A percentile compares a stretch with the other conserved stretches of the same genome.
phyloP scores from a whole-genome alignment of 2,797 vertebrate species.

The Scyliorhinus canicula region DNA sequence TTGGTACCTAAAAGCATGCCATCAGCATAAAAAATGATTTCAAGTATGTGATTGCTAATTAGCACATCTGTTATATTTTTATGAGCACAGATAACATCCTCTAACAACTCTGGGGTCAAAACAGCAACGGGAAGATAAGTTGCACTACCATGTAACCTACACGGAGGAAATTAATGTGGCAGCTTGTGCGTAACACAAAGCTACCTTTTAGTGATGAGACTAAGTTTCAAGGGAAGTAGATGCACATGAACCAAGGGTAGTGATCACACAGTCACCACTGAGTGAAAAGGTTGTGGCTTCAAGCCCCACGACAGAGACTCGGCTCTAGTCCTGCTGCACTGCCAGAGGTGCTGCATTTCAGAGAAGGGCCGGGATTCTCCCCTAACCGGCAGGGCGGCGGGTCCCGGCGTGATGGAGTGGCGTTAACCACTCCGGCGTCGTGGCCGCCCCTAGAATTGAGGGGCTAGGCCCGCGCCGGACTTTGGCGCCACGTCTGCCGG shows the following conservation, averaged over 20 bases:
- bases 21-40: conserved; percentile 7
- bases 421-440: too few relatives aligned
- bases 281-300: not conserved
- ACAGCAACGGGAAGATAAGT: not conserved
- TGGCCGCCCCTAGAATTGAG: too few relatives aligned
- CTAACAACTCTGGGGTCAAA: not conserved
- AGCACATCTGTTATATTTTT: not conserved
- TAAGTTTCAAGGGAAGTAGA: not conserved
- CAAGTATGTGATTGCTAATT: not conserved
- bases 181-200: not conserved
- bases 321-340: not conserved
- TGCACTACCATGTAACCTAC: not conserved
- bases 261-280: not conserved
- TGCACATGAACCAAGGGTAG: not conserved
- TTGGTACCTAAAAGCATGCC: not conserved
- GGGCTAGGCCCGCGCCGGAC: too few relatives aligned
- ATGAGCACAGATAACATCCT: not conserved
- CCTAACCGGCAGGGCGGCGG: too few relatives aligned
- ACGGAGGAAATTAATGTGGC: not conserved
- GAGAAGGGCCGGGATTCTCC: too few relatives aligned
- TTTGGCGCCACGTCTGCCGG: too few relatives aligned
- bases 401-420: too few relatives aligned
- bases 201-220: not conserved
- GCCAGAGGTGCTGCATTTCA: not conserved
- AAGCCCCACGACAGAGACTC: not conserved